Base-by-base conservation (phyloP, 1,140 invertebrate genomes). In the Planococcus citri region DNA sequence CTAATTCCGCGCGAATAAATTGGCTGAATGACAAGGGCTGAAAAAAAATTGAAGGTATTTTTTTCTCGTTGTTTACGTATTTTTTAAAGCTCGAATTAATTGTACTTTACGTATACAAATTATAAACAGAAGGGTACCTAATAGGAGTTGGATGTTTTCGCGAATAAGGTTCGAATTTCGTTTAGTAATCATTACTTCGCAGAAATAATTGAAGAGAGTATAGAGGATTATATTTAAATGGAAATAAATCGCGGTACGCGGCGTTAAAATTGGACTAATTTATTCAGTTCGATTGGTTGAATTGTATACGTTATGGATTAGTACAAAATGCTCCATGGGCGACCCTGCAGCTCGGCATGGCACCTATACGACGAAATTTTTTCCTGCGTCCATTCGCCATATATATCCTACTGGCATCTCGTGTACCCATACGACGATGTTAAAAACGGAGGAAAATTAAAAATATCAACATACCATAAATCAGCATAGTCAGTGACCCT, bases 201-300 rank as follows among this genome's bases (percentile, higher is more conserved):
- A 51, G 41, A n/a, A 51, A 51, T 51, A 51, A 51, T 51, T 51
- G 41, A 51, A n/a, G 41, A n/a, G n/a, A 20, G 41, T 51, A 51
- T 51, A 51, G n/a, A 20, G 41, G 41, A 51, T 51, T 51, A 51
- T 51, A 51, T 51, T 14, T 51, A 51, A 51, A 51, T 51, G 41
- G 41, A 51, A 51, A 51, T 51, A 51, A 51, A 51, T 51, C 41
- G 41, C 41, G 41, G 10, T n/a, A 51, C 33, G 6, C 41, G 41
- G 3, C 17, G 41, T 33, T 33, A 33, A 33, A 33, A 33, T 33
- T 33, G 12, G 12, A 33, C 41, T 51, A 51, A 51, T 51, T 51
- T 51, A 51, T 51, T 51, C 41, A 33, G 29, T 33, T 33, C 29
- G 29, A 33, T 33, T 33, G 29, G 29, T 12, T 33, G 12, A 33